Base-by-base conservation (phyloP, 2,113 vertebrate species). In the Progne subis region DNA sequence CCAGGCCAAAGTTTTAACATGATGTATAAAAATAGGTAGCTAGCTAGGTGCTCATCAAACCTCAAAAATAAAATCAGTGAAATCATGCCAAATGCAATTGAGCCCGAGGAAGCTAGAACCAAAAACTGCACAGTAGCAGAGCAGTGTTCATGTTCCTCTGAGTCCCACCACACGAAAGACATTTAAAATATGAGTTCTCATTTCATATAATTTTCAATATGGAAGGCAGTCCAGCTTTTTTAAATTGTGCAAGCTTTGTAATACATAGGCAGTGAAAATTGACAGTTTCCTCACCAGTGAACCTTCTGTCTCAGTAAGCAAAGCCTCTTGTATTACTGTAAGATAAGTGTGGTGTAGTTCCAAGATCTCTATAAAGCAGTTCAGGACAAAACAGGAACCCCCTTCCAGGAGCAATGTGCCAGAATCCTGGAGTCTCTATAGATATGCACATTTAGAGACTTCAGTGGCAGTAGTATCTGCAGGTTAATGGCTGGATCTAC, bases 31-130 rank as follows among this genome's bases (percentile, higher is more conserved):
- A 69, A 59, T 31, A 80, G 34, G 7, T 64, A 56, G 37, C 13
- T 96, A 94, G 70, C 70, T 96, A 92, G 88, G 90, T 94, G 82
- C 81, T 96, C 88, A 63, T 94, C 82, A 95, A 94, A 95, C 74
- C 90, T 93, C 47, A 8, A 63, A 95, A 95, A 96, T 47, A 90
- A 82, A 93, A 90, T 82, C 65, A 43, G 32, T 61, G 59, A 95
- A 96, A 71, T 74, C 63, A 76, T 61, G 60, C 72, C 26, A 26
- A 94, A 81, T n/a, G 19, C 61, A 67, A 67, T 49, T 82, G 68
- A 96, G 65, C 91, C 84, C 86, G 82, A 90, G 47, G 43, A 85
- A 95, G 59, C 65, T 88, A 72, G 81, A 96, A 89, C 8, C 77
- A 92, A 92, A 94, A 94, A 72, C 56, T 57, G 32, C 84, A 95